Conservation (phyloP, 2,113 vertebrate species). For the Melanocharis versteri region DNA sequence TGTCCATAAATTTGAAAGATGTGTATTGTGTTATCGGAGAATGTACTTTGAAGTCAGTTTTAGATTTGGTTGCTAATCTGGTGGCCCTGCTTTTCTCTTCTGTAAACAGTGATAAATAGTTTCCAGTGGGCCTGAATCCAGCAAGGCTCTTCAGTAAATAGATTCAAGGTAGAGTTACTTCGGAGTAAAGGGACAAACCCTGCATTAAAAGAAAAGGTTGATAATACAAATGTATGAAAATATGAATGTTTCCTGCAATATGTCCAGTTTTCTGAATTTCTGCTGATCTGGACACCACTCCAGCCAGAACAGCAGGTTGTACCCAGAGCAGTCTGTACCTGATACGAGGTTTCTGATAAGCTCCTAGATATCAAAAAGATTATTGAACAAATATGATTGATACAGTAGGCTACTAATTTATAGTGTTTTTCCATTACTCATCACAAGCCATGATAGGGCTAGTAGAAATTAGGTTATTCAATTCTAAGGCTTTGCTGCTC, state of each 20-base stretch:
- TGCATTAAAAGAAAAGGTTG: background rate
- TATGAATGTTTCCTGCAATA: background rate
- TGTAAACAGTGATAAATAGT: background rate
- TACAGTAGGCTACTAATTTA: background rate
- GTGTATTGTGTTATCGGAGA: background rate
- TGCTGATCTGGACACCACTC: background rate
- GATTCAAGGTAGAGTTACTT: background rate
- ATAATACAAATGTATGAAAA: background rate
- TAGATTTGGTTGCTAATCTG: background rate
- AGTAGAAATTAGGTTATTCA: background rate
- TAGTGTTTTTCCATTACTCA: background rate
- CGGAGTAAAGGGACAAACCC: background rate
- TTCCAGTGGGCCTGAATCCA: background rate
- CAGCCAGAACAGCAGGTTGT: background rate
- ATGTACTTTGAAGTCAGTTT: background rate
- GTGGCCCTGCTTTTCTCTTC: background rate
- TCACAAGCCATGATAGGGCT: background rate
- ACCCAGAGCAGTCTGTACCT: background rate
- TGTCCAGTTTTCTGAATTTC: background rate
- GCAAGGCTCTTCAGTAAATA: background rate
- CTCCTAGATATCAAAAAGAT: background rate
- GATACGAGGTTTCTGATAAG: background rate
- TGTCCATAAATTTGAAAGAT: background rate
- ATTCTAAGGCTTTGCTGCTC: background rate
- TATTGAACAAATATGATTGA: background rate